Conservation (phyloP, 2,113 vertebrate species). For the Pogona vitticeps region DNA sequence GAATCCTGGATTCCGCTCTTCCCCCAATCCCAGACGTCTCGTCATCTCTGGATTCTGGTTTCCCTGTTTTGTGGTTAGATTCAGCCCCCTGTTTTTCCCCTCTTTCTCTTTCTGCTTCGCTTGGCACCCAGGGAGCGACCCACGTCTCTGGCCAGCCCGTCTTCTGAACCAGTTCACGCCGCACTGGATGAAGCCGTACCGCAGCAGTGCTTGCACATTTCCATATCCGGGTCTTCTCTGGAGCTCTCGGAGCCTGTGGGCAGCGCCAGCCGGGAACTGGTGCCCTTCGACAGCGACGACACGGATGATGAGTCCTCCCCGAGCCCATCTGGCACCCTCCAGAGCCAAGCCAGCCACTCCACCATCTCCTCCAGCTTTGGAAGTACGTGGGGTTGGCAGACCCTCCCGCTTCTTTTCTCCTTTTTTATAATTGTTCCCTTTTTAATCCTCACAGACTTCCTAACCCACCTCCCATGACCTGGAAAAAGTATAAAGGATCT, state of each 20-base stretch:
- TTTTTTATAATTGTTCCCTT: too few species aligned
- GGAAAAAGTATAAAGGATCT: too few species aligned
- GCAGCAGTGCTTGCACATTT: conserved; percentile 93
- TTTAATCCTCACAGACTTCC: too few species aligned
- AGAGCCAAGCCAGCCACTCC: conserved; percentile 97
- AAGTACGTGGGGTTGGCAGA: conserved; percentile 80
- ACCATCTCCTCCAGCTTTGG: conserved; percentile 96
- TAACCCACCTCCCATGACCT: too few species aligned
- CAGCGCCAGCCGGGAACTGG: conserved; percentile 81
- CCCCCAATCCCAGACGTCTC: accelerated
- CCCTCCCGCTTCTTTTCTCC: too few species aligned
- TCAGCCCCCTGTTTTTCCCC: neutral
- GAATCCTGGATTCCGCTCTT: neutral
- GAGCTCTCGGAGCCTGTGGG: conserved; percentile 82
- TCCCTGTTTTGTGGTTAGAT: neutral
- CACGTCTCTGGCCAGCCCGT: conserved; percentile 63
- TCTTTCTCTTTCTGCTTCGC: neutral
- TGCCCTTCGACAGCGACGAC: conserved; percentile 96
- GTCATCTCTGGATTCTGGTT: too few species aligned
- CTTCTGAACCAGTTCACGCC: conserved; percentile 40
- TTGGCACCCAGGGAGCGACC: conserved; percentile 76
- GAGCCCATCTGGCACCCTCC: conserved; percentile 93
- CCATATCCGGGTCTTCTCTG: conserved; percentile 90
- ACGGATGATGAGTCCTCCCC: conserved; percentile 95
- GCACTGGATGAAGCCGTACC: conserved; percentile 62